Evolutionary conservation across 1,140 invertebrate genomes (phyloP).

Genomic region (Bombus cullumanus): DNA sequence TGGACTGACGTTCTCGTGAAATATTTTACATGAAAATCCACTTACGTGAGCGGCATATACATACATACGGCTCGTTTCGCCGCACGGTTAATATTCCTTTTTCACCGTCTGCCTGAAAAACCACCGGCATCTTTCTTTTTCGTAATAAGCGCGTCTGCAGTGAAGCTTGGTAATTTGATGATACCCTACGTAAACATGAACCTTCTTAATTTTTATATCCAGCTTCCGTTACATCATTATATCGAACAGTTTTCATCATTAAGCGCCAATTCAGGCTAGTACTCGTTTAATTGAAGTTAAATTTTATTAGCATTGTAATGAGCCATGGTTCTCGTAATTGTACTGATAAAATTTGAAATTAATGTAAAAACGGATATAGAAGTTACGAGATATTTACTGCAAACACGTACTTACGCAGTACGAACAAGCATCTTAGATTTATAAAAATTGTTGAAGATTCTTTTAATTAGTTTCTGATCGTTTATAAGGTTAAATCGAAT

Average conservation of each 20-base stretch:
- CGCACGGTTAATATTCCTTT: conserved; percentile 52
- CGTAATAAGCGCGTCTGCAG: conserved; percentile 30
- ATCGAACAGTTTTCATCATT: background rate
- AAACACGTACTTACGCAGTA: no score
- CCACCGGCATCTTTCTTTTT: conserved; percentile 27
- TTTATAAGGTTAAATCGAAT: background rate
- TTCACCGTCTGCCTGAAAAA: conserved; percentile 44
- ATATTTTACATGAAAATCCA: conserved; percentile 56
- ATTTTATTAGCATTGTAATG: no score
- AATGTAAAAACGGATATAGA: no score
- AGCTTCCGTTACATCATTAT: background rate
- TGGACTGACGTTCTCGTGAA: conserved; percentile 40
- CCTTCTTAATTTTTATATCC: conserved; percentile 5
- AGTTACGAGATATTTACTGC: no score
- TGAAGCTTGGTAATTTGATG: conserved; percentile 39
- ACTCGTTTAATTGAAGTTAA: background rate
- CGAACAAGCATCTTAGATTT: no score
- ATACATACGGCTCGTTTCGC: conserved; percentile 36
- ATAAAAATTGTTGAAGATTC: no score
- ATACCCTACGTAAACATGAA: conserved; percentile 33
- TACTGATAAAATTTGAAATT: no score
- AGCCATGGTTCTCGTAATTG: no score
- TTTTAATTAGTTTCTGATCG: no score
- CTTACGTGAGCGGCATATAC: conserved; percentile 51
- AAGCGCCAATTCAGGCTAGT: background rate